Evolutionary conservation across 2,888 invertebrate species (phyloP).

Genomic region (Atethmia centrago): DNA sequence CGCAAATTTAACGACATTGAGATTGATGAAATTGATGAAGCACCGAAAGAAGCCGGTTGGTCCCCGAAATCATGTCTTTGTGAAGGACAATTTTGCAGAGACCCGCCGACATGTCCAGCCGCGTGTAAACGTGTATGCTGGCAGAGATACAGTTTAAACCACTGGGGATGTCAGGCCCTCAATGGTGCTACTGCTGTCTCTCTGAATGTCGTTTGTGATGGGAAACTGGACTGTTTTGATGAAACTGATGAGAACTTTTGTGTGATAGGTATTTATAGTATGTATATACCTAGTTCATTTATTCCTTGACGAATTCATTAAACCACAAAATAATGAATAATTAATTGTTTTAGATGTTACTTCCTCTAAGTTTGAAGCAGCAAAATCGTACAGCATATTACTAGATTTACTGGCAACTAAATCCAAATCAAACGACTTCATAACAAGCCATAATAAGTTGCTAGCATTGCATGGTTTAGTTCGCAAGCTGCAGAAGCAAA

Average conservation of each 20-base stretch:
- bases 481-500: constrained; percentile 70
- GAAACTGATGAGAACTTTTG: constrained; percentile 82
- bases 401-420: constrained; percentile 71
- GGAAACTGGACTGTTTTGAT: constrained; percentile 84
- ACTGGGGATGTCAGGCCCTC: constrained; percentile 77
- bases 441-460: constrained; percentile 65
- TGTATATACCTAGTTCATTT: constrained; percentile 1
- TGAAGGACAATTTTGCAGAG: constrained; percentile 68
- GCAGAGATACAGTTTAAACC: constrained; percentile 74
- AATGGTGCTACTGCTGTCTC: constrained; percentile 69
- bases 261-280: constrained; percentile 68
- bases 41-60: constrained; percentile 51
- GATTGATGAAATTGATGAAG: constrained; percentile 41
- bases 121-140: constrained; percentile 78
- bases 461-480: constrained; percentile 67
- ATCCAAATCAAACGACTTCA: constrained; percentile 66
- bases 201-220: constrained; percentile 81
- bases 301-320: not conserved
- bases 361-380: constrained; percentile 75
- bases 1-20: constrained; percentile 50
- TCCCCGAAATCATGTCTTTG: constrained; percentile 75
- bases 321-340: not conserved
- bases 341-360: constrained; percentile 67
- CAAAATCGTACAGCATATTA: constrained; percentile 70
- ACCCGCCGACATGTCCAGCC: constrained; percentile 67